These are phyloP conservation scores for Sinelater perroti DNA, from an alignment of 2,888 invertebrate genomes.

Conservation along the genomic window DNA sequence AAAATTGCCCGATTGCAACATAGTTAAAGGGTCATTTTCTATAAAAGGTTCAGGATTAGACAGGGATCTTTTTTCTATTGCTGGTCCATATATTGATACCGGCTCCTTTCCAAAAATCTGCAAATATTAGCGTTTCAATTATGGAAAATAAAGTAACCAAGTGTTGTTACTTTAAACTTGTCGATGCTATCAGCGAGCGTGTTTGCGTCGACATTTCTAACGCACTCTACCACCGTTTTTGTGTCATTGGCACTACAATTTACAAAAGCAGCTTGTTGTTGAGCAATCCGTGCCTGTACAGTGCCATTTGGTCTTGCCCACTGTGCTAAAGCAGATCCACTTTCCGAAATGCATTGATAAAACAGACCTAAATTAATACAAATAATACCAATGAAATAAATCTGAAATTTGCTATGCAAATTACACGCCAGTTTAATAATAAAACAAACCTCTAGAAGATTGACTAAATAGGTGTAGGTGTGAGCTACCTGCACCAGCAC, in stretches of 20 bases:
- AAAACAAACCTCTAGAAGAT: conserved; percentile 55
- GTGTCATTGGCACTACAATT: conserved; percentile 56
- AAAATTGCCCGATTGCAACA: conserved; percentile 58
- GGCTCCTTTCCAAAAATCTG: conserved; percentile 64
- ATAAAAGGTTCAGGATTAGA: conserved; percentile 61
- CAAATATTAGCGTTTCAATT: conserved; percentile 31
- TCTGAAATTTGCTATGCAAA: neutral
- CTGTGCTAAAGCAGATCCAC: conserved; percentile 61
- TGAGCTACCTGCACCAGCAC: conserved; percentile 61
- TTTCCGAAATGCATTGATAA: conserved; percentile 61
- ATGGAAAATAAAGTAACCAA: neutral
- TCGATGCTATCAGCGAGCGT: conserved; percentile 59
- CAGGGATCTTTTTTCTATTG: conserved; percentile 57
- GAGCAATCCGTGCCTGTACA: conserved; percentile 51
- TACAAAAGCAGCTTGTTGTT: conserved; percentile 57
- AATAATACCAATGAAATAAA: neutral
- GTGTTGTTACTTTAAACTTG: conserved; percentile 59
- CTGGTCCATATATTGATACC: conserved; percentile 60
- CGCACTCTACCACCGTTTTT: conserved; percentile 55
- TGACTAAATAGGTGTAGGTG: conserved; percentile 63
- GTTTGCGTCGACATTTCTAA: conserved; percentile 58
- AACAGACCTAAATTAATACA: conserved; percentile 61
- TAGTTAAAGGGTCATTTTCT: conserved; percentile 57
- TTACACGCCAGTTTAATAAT: conserved; percentile 8
- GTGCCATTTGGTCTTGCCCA: conserved; percentile 54